Evolutionary conservation across 2,888 invertebrate species (phyloP), one percentile per base, ranked within the genome.

Genomic region (Spisula solida): DNA sequence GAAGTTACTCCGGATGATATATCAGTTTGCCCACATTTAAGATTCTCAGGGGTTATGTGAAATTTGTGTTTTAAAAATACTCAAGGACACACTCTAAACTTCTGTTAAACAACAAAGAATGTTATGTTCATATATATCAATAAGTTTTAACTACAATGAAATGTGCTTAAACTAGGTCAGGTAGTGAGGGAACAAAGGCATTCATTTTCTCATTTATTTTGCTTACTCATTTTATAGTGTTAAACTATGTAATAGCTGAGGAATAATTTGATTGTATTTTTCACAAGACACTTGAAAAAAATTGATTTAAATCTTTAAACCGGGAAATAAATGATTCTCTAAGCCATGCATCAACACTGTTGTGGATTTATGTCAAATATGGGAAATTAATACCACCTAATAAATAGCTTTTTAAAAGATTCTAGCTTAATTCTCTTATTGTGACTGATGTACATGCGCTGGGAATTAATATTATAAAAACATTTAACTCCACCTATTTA

Each of bases 161-260:
- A 29, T 70, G 1, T 70, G 25, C 29, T 31, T 31, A 41, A 79
- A 78, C 75, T 84, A 51, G 84, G 84, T 84, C 78, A 83, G 47
- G 51, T 31, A 70, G 25, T 70, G 70, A 56, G 55, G 78, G 48
- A 85, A 85, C 85, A 85, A 85, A 85, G 85, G 78, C 85, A 55
- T 85, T 85, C 34, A 85, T 85, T 79, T 85, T 85, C 79, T n/a
- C 78, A 79, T 85, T 85, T 85, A 85, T 85, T 79, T 79, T 75
- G 75, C 75, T 75, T 75, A 75, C 75, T 75, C 75, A 75, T 75
- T 75, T 75, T 75, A 75, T 75, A 31, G 31, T 75, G 75, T 75
- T 75, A 75, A 75, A 75, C 75, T 75, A 75, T 75, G 75, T 34
- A 75, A 75, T 31, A 1, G 18, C 34, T 75, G 31, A 0, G 34